Evolutionary conservation across 2,797 vertebrate genomes (phyloP).

Genomic region (Psittacula derbiana): DNA sequence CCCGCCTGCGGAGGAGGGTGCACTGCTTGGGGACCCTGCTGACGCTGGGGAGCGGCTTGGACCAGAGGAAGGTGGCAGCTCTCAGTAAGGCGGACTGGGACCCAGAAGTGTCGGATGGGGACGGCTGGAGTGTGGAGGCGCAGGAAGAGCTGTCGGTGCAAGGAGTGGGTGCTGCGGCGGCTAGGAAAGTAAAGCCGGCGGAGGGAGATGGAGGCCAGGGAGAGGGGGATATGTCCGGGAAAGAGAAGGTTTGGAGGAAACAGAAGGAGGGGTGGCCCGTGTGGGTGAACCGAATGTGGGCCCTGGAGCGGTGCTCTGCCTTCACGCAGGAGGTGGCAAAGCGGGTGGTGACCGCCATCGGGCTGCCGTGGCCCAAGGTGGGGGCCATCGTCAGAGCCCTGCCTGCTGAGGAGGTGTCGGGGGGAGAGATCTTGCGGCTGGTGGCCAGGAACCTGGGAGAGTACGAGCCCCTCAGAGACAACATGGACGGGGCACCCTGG

Average conservation of each 20-base stretch:
- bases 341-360: neutral
- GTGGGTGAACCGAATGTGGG: neutral
- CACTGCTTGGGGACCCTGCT: neutral
- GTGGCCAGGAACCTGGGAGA: neutral
- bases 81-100: neutral
- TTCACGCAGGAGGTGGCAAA: neutral
- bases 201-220: neutral
- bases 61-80: neutral
- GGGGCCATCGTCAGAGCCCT: neutral
- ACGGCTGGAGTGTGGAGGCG: neutral
- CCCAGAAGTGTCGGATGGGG: neutral
- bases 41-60: neutral
- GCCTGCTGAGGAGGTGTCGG: neutral
- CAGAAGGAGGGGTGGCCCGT: neutral
- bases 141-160: accelerated
- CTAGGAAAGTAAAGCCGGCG: accelerated
- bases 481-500: neutral
- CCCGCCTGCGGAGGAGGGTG: neutral
- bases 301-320: neutral
- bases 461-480: constrained; percentile 4
- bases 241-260: neutral
- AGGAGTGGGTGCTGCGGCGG: accelerated
- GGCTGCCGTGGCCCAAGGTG: neutral
- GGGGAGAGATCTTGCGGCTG: constrained; percentile 1
- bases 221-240: accelerated